Evolutionary conservation across 2,113 vertebrate species (phyloP), one percentile per base, ranked within the genome.

Genomic region (Salvelinus sp.): DNA sequence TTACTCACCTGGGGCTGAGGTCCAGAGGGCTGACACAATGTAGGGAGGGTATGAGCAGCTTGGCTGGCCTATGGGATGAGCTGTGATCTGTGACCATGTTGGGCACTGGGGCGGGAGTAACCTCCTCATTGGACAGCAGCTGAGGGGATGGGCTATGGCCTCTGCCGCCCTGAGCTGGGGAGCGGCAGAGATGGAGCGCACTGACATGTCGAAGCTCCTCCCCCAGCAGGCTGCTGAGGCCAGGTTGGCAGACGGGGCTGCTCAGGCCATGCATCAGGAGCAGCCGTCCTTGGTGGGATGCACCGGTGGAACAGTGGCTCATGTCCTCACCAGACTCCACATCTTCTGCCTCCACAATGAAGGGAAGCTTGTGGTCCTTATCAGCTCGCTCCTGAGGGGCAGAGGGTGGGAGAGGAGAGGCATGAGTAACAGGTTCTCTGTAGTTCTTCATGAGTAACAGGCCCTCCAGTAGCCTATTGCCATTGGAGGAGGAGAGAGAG

Each of bases 1-100:
- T 44, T 44, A 44, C 75, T 87, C 87, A 98, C 97, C 97, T 95
- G 80, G 97, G 96, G 74, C 97, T 98, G 80, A 99, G 94, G 79
- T 96, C 94, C 0, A 95, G 91, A 18, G 97, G 93, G 28, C 93
- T 95, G 3, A 75, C 85, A 30, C 94, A 87, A 71, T 93, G 93
- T 76, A 96, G 76, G 9, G 94, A 91, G 0, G 95, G 94, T 82
- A 97, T 95, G 73, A 97, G 94, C 38, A 97, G 93, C 78, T 94
- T 95, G 76, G 93, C 85, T 0, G 94, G 94, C 66, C 89, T 94
- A 81, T 90, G 85, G 65, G 27, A 72, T 1, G 62, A 60, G 50
- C 44, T 75, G 2, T 78, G 74, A 63, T 89, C 83, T 12, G 81
- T 30, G 57, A 16, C 80, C 22, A 82, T 81, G 4, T 0, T 13